phyloP scores from a whole-genome alignment of 2,113 vertebrate species.

The Gyps fulvus region DNA sequence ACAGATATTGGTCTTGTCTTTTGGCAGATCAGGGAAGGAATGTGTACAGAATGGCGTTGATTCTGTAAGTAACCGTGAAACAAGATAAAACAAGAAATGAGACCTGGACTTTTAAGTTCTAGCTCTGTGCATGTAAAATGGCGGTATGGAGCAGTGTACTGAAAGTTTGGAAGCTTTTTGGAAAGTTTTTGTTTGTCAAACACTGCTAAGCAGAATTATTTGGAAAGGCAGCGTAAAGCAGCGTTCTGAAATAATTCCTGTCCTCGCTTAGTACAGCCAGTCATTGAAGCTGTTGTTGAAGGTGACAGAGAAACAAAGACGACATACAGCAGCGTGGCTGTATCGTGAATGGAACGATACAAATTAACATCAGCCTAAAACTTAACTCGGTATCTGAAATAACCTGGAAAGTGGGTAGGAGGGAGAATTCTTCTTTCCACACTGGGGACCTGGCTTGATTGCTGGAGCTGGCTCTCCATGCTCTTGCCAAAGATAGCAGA shows the following conservation, averaged over 20 bases:
- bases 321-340: rapidly evolving
- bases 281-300: not conserved
- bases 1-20: not conserved
- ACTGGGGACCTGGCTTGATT: not conserved
- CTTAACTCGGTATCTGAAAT: not conserved
- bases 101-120: not conserved
- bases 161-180: not conserved
- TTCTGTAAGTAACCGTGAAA: not conserved
- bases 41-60: not conserved
- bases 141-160: not conserved
- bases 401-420: not conserved
- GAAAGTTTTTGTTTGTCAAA: not conserved
- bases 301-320: not conserved
- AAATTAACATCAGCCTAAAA: not conserved
- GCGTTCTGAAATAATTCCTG: not conserved
- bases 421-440: not conserved
- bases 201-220: not conserved
- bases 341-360: rapidly evolving
- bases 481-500: conserved; percentile 20
- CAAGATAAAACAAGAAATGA: not conserved
- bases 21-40: not conserved
- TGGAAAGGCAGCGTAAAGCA: not conserved
- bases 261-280: not conserved
- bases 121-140: not conserved
- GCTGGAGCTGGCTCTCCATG: not conserved